Evolutionary conservation across 2,888 invertebrate genomes (phyloP).

Genomic region (Hyles lineata): DNA sequence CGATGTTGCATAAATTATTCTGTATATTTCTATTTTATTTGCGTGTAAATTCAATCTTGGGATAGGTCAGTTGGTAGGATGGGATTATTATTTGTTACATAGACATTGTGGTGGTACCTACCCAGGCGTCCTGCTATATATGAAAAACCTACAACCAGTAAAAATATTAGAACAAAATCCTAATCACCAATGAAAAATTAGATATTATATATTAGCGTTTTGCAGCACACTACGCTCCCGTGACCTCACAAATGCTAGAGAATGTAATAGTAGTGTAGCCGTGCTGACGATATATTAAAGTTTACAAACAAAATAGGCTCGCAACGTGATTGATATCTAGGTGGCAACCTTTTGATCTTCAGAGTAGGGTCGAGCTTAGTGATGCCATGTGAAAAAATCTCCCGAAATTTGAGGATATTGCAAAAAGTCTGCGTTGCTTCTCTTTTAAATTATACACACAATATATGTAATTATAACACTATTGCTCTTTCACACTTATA

Average conservation of each 20-base stretch:
- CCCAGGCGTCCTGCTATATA: too few relatives aligned
- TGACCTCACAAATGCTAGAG: not conserved
- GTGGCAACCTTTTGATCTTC: constrained; percentile 23
- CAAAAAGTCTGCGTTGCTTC: too few relatives aligned
- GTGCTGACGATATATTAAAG: constrained; percentile 14
- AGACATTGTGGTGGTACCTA: too few relatives aligned
- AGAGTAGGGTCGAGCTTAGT: not conserved
- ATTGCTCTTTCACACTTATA: too few relatives aligned
- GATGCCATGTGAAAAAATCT: not conserved
- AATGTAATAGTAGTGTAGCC: not conserved
- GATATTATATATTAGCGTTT: not conserved
- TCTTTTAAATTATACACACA: too few relatives aligned
- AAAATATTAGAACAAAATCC: too few relatives aligned
- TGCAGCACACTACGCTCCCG: not conserved
- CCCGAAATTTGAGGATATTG: not conserved
- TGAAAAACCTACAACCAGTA: too few relatives aligned
- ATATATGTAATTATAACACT: too few relatives aligned
- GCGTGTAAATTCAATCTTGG: too few relatives aligned
- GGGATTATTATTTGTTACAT: too few relatives aligned
- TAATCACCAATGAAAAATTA: too few relatives aligned
- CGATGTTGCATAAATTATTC: not conserved
- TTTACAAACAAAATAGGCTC: constrained; percentile 20
- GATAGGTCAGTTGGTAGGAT: too few relatives aligned
- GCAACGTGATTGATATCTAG: constrained; percentile 23
- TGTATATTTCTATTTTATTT: not conserved